Evolutionary conservation across 2,888 invertebrate genomes (phyloP).

Genomic region (Synergus japonicus): DNA sequence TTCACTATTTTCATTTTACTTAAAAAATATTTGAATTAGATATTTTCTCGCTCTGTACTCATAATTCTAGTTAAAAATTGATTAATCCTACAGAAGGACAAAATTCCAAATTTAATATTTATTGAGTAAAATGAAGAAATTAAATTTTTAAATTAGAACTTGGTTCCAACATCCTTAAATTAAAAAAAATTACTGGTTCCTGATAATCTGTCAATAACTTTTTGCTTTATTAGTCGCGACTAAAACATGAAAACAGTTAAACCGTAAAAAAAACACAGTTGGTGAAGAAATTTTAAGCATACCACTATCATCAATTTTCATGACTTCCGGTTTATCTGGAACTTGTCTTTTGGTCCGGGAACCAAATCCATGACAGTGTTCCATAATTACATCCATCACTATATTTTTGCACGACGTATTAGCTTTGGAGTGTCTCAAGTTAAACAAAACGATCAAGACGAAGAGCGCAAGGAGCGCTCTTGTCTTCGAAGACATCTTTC

Average conservation of each 20-base stretch:
- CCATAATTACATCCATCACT: conserved; percentile 48
- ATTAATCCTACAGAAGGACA: too few relatives aligned
- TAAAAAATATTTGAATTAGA: too few relatives aligned
- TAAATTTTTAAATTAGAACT: too few relatives aligned
- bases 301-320: not conserved
- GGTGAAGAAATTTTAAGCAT: not conserved
- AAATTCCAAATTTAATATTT: too few relatives aligned
- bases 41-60: too few relatives aligned
- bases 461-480: not conserved
- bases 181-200: too few relatives aligned
- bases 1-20: too few relatives aligned
- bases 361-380: conserved; percentile 46
- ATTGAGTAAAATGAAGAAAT: too few relatives aligned
- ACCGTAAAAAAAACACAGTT: not conserved
- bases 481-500: not conserved
- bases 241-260: not conserved
- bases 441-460: conserved; percentile 7
- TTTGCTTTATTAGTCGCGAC: not conserved
- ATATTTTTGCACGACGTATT: conserved; percentile 46
- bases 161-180: too few relatives aligned
- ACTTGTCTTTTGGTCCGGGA: conserved; percentile 44
- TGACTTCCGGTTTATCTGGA: not conserved
- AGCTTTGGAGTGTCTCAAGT: not conserved
- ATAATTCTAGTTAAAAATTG: too few relatives aligned
- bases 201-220: not conserved